Base-by-base conservation (phyloP, 2,888 invertebrate species). In the Ochropleura plecta region DNA sequence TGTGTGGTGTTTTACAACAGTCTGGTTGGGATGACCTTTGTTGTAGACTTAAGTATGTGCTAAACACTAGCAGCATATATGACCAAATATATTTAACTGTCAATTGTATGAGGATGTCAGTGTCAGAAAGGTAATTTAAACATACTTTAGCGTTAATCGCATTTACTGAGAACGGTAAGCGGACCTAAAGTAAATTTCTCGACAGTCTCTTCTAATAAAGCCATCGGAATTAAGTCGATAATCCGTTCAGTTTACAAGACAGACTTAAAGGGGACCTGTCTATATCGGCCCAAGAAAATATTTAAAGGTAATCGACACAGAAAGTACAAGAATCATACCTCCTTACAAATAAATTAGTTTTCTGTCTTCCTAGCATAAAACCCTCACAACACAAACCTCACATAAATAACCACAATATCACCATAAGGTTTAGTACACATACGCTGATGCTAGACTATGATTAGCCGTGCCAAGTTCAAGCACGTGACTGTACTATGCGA, bases 401-500 rank as follows among this genome's bases (percentile, higher is more conserved):
- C 63, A 76, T 59, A 59, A 65, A 10, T 65, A n/a, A 3, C 14
- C 55, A 80, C 30, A 20, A 44, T 48, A 66, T 30, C 30, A 30
- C 30, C 30, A 30, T 30, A 53, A 49, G 63, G 68, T 70, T 78
- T 68, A 78, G 64, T 68, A 65, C 53, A 55, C 73, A 72, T 44
- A 62, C 44, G 82, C 62, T 59, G 79, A 81, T 65, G 60, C 57
- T 59, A 79, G 55, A 64, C 64, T 57, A 51, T 51, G 82, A 82
- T 82, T 80, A 83, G 40, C 68, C 16, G 51, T 48, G 60, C 65
- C 81, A 57, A 51, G 63, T 79, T 76, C 76, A 63, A n/a, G 59
- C 67, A 80, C 83, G 79, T 83, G 80, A 83, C 79, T 72, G 64
- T n/a, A 18, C n/a, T 14, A 66, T 64, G 62, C 55, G 16, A 59